Evolutionary conservation across 2,797 vertebrate species (phyloP), one percentile per base, ranked within the genome.

Genomic region (Serranus cabrilla): DNA sequence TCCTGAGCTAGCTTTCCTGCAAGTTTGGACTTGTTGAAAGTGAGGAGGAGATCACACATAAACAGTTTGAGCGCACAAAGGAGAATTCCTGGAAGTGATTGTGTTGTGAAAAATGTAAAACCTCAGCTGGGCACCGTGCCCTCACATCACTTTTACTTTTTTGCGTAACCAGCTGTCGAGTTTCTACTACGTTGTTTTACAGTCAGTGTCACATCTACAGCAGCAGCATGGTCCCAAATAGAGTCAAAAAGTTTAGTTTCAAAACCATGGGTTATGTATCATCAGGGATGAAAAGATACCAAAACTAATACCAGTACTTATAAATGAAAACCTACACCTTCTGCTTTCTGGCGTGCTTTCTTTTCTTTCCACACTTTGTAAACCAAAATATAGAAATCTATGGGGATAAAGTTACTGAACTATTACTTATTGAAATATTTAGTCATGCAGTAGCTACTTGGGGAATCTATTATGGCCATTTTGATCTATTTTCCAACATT

Each of bases 11-110:
- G 54, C 78, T 84, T 49, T 75, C 59, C 57, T 81, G 82, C 92
- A 92, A 86, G 92, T 91, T 88, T 4, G 57, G 90, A 76, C 91
- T 91, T 94, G 91, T 87, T 88, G 58, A 50, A 76, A 76, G 49
- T 67, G 54, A 74, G 74, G 34, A 10, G 55, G 65, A 71, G 31
- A 54, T 76, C 72, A 69, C 62, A 62, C 54, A 34, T 40, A 75
- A 83, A 87, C 80, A 60, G 79, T 87, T 83, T 70, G 43, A 89
- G 63, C 86, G 78, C 74, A 81, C 59, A 71, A 61, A 72, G 47
- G 47, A 78, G 64, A 80, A 87, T 92, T 92, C 85, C 80, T 82
- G 20, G 61, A 82, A 83, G 81, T 73, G 73, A 89, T 74, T 86
- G 57, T 78, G 78, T 78, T 81, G 78, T 76, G 78, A 87, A 87